Evolutionary conservation across 2,113 vertebrate species (phyloP).

Genomic region (Emydocephalus ijimae): DNA sequence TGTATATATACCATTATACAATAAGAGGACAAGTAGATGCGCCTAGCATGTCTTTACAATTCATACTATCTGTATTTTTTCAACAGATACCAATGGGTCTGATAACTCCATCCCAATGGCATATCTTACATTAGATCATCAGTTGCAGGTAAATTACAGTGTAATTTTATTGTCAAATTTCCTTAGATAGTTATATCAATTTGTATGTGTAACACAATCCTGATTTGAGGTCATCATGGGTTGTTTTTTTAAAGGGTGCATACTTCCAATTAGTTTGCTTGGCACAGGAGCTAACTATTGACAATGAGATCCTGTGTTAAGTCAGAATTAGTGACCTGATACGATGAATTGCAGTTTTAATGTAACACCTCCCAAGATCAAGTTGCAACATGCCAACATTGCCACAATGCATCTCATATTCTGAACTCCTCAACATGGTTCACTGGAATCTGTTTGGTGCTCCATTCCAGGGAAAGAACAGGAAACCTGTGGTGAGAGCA

Average conservation of each 20-base stretch:
- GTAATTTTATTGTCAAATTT: neutral
- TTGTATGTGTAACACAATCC: neutral
- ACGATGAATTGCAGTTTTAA: neutral
- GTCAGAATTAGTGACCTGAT: constrained; percentile 33
- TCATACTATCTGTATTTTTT: constrained; percentile 37
- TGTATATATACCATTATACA: neutral
- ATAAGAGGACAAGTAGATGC: neutral
- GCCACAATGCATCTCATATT: neutral
- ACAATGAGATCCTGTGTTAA: constrained; percentile 51
- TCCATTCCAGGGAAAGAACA: neutral
- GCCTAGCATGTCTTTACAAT: neutral
- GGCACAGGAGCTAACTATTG: constrained; percentile 29
- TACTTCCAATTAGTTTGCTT: constrained; percentile 44
- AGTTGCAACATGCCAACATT: neutral
- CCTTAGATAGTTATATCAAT: neutral
- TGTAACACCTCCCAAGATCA: neutral
- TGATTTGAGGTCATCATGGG: neutral
- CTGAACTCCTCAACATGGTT: neutral
- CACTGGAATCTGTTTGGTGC: neutral
- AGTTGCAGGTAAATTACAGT: constrained; percentile 85
- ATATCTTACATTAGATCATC: constrained; percentile 97
- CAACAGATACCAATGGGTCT: constrained; percentile 93
- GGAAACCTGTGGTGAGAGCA: neutral
- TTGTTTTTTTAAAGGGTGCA: neutral
- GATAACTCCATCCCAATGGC: constrained; percentile 99